Conservation (phyloP, 2,888 invertebrate species). For the Tortrix viridana region DNA sequence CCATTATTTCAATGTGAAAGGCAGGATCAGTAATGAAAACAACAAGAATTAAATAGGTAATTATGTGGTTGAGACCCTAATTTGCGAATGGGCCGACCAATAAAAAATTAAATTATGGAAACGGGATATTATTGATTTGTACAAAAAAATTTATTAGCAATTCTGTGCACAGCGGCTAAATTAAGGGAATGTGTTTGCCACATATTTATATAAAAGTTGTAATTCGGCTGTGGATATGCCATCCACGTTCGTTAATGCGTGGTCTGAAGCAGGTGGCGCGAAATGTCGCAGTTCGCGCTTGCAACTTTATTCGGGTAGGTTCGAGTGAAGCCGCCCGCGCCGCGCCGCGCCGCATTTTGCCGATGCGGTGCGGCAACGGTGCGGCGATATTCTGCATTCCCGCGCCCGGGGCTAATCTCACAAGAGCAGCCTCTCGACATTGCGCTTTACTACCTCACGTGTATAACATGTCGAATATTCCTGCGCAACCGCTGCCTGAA, state of each 20-base stretch:
- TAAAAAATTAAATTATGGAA: neutral
- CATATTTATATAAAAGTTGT: slow-evolving; percentile 43
- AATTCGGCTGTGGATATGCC: slow-evolving; percentile 43
- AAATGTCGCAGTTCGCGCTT: slow-evolving; percentile 31
- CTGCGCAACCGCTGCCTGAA: neutral
- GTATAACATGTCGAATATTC: slow-evolving; percentile 11
- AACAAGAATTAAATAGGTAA: no score
- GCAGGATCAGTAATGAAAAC: no score
- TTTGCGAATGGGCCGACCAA: no score
- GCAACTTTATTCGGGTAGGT: slow-evolving; percentile 31
- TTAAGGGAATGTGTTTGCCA: slow-evolving; percentile 35
- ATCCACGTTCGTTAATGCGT: slow-evolving; percentile 44
- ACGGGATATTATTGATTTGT: neutral
- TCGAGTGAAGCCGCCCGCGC: slow-evolving; percentile 19
- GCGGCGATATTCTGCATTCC: neutral
- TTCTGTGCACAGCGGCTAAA: slow-evolving; percentile 33
- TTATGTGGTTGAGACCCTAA: no score
- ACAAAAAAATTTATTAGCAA: slow-evolving; percentile 15
- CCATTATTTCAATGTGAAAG: no score
- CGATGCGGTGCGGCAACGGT: no score
- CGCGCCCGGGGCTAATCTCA: slow-evolving; percentile 4
- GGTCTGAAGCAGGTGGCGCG: slow-evolving; percentile 43
- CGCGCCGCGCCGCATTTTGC: neutral
- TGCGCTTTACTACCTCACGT: neutral
- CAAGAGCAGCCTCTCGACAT: slow-evolving; percentile 14